These are phyloP conservation scores for Trichogramma dendrolimi DNA, from an alignment of 2,888 invertebrate genomes.

Conservation along the genomic window DNA sequence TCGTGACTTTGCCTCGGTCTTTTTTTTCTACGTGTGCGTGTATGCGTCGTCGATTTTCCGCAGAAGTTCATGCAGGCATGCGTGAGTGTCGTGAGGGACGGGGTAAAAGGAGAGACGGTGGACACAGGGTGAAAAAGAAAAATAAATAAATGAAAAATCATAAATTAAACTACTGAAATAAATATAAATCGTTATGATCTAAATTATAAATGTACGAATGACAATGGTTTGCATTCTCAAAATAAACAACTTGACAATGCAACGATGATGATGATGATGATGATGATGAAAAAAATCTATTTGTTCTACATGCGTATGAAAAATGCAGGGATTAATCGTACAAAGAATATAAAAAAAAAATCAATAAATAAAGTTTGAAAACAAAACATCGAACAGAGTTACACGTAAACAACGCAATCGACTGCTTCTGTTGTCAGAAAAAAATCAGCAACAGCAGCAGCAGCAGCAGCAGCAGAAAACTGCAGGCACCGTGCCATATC, in stretches of 20 bases:
- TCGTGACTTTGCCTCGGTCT: slow-evolving; percentile 13
- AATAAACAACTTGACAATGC: not conserved
- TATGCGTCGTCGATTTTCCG: too few relatives aligned
- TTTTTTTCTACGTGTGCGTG: slow-evolving; percentile 12
- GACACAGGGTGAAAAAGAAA: slow-evolving; percentile 15
- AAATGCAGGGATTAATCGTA: slow-evolving; percentile 14
- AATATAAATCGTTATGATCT: slow-evolving; percentile 14
- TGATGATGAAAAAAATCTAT: not conserved
- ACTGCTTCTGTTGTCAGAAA: too few relatives aligned
- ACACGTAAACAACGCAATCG: too few relatives aligned
- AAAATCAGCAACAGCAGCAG: too few relatives aligned
- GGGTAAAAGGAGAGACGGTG: slow-evolving; percentile 12
- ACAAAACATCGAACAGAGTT: too few relatives aligned
- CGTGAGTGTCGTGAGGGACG: not conserved
- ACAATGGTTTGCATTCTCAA: slow-evolving; percentile 6
- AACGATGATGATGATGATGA: too few relatives aligned
- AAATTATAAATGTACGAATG: slow-evolving; percentile 25
- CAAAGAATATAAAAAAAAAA: not conserved
- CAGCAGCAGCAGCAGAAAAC: too few relatives aligned
- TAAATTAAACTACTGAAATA: slow-evolving; percentile 5
- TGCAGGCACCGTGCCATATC: too few relatives aligned
- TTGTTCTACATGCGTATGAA: slow-evolving; percentile 22
- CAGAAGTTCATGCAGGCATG: too few relatives aligned
- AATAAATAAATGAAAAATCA: slow-evolving; percentile 26
- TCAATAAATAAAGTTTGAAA: too few relatives aligned